Base-by-base conservation (phyloP, 2,113 vertebrate genomes). In the Clinocottus analis region DNA sequence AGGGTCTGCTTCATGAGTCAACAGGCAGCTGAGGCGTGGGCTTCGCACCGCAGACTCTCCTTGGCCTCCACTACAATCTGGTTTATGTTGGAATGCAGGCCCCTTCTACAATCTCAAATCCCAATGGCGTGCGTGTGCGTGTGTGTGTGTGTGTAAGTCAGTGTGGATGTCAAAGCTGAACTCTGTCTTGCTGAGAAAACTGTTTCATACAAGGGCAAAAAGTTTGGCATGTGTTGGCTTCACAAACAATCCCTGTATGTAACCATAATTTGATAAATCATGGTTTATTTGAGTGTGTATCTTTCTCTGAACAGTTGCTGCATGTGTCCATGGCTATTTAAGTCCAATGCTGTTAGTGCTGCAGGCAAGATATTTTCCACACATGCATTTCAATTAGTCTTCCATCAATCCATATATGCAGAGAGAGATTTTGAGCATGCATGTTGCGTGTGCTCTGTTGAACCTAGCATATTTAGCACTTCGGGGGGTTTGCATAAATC, bases 401-500 rank as follows among this genome's bases (percentile, higher is more conserved):
- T 61, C 35, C 74, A 33, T 59, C 39, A 59, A 86, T 87, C 76
- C 66, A 86, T 88, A 62, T 72, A 75, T 77, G 63, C 62, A 80
- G 25, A 66, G 59, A 61, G 59, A 2, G 1, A 14, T 73, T 77
- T 85, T 87, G 82, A 74, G 66, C 80, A 87, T 91, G 82, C 87
- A 65, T 75, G 72, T 33, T 76, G 74, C 21, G 5, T 89, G 66
- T 68, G 77, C 66, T 86, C 77, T 78, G 49, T 82, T 82, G 64
- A 86, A 72, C 47, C 35, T 17, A 11, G 67, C 65, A 53, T 79
- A 75, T 80, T 80, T 84, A 82, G 58, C 43, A 62, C 83, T 84
- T 60, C 39, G 5, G 82, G 79, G 41, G 78, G 60, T 90, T 93
- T 85, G 83, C 84, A 90, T 89, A 84, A 92, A 93, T 93, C 82